Conservation (phyloP, 30 jellyfish, hydroid and myxozoan species). For the Chrysaora quinquecirrha region DNA sequence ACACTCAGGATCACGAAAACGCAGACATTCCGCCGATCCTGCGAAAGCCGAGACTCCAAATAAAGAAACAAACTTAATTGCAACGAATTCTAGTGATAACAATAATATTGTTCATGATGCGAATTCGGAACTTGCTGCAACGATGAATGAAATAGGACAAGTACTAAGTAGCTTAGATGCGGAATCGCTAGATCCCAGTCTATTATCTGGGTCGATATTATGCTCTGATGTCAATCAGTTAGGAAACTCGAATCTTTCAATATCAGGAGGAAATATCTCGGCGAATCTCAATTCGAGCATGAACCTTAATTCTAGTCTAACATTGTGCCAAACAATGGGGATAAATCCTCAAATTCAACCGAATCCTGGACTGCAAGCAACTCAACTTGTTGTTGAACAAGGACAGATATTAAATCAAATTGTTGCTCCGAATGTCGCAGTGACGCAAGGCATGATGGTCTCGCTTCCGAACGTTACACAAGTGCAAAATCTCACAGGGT, state of each 20-base stretch:
- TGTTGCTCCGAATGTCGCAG: conserved; percentile 91
- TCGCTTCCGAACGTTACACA: conserved; percentile 81
- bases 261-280: conserved; percentile 48
- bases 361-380: conserved; percentile 1
- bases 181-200: conserved; percentile 50
- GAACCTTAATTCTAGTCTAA: conserved; percentile 73
- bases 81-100: conserved; percentile 9
- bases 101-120: conserved; percentile 24
- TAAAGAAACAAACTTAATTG: conserved; percentile 21
- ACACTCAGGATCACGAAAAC: conserved; percentile 49
- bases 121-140: conserved; percentile 27
- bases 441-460: conserved; percentile 94
- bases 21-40: conserved; percentile 68
- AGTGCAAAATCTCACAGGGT: conserved; percentile 49
- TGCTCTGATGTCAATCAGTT: conserved; percentile 39
- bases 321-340: conserved; percentile 73
- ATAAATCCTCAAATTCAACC: conserved; percentile 29
- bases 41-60: conserved; percentile 12
- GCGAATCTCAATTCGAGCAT: conserved; percentile 29
- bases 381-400: conserved; percentile 35
- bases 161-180: conserved; percentile 46
- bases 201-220: conserved; percentile 38
- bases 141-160: conserved; percentile 63
- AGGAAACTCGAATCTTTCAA: conserved; percentile 50
- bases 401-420: conserved; percentile 43